phyloP scores from a whole-genome alignment of 2,888 invertebrate species.

The Pristionchus exspectatus region DNA sequence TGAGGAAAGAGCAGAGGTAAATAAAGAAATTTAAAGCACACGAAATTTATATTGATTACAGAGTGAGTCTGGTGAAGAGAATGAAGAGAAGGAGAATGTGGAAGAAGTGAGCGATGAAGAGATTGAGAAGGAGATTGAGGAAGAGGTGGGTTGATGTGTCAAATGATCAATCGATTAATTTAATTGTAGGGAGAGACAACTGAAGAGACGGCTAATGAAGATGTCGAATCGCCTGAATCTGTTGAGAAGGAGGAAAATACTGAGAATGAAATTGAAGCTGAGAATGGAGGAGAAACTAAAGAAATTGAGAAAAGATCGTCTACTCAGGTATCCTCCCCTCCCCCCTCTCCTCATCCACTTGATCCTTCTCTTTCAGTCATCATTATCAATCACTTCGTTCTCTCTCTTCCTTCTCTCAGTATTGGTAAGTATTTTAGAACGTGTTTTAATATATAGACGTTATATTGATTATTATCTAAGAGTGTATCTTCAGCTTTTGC shows the following conservation, averaged over 20 bases:
- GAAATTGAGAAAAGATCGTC: neutral
- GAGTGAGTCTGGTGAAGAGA: neutral
- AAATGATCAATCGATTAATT: neutral
- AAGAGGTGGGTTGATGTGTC: neutral
- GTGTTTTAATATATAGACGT: too few species aligned
- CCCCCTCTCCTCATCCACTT: too few species aligned
- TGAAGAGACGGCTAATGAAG: neutral
- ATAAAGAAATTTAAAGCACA: neutral
- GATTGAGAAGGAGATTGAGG: too few species aligned
- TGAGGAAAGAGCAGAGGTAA: neutral
- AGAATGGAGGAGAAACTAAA: neutral
- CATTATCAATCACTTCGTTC: neutral
- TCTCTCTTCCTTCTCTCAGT: too few species aligned
- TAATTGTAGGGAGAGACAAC: neutral
- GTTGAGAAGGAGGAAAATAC: neutral
- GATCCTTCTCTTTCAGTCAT: too few species aligned
- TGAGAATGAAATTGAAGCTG: neutral
- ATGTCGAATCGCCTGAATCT: neutral
- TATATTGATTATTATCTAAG: too few species aligned
- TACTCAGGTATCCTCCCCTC: neutral
- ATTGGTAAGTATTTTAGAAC: too few species aligned
- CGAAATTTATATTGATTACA: neutral
- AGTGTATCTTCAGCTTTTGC: too few species aligned
- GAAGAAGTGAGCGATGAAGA: neutral
- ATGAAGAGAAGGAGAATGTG: neutral